phyloP scores from a whole-genome alignment of 2,113 vertebrate species.

The Anguilla rostrata region DNA sequence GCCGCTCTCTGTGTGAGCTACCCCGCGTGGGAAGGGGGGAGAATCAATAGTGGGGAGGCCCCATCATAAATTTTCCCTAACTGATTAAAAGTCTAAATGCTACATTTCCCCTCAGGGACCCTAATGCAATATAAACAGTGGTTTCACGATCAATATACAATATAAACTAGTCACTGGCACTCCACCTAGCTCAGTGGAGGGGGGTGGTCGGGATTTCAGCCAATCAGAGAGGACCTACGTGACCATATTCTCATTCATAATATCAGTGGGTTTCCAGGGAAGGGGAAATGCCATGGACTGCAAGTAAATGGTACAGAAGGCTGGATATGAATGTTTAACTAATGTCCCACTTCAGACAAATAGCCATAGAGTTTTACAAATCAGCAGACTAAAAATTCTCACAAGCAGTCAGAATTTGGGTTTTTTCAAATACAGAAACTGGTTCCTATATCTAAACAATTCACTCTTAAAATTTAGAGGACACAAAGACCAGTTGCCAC shows the following conservation, averaged over 20 bases:
- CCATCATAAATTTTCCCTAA: slow-evolving; percentile 27
- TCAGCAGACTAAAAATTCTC: background rate
- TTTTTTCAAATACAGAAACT: background rate
- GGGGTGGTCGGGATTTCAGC: background rate
- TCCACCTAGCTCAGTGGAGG: background rate
- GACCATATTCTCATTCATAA: background rate
- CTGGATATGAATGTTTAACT: background rate
- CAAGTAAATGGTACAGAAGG: background rate
- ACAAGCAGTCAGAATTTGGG: background rate
- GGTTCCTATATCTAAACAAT: background rate
- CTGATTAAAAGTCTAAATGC: slow-evolving; percentile 34
- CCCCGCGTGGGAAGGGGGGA: background rate
- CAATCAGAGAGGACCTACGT: background rate
- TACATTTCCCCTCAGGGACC: slow-evolving; percentile 17
- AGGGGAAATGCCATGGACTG: background rate
- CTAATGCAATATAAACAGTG: slow-evolving; percentile 33
- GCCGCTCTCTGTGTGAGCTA: background rate
- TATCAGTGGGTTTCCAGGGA: background rate
- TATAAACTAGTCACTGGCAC: slow-evolving; percentile 28
- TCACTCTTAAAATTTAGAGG: background rate
- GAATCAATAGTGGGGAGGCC: slow-evolving; percentile 13
- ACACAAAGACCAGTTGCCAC: background rate
- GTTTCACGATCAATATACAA: slow-evolving; percentile 34
- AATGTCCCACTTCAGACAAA: background rate
- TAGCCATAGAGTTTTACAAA: background rate